Evolutionary conservation across 2,113 vertebrate species (phyloP).

Genomic region (Lamprologus ornatipinnis): DNA sequence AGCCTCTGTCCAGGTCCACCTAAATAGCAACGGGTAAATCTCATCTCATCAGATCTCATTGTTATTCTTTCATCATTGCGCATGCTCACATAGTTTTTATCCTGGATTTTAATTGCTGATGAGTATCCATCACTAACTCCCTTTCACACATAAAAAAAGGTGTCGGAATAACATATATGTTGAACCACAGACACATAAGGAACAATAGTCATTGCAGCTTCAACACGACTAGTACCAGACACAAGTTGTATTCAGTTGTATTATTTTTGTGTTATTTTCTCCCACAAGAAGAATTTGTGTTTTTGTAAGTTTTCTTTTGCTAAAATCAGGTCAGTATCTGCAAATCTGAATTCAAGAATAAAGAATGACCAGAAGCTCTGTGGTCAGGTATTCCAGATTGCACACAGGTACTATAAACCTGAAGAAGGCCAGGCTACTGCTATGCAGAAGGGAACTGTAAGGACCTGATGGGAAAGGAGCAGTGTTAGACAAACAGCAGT

Average conservation of each 20-base stretch:
- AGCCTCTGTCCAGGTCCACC: not conserved
- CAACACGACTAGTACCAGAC: not conserved
- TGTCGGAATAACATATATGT: not conserved
- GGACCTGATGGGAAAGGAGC: not conserved
- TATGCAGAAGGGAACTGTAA: not conserved
- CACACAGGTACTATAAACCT: not conserved
- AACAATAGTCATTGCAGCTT: not conserved
- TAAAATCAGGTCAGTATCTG: not conserved
- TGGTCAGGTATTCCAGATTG: not conserved
- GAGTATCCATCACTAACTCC: not conserved
- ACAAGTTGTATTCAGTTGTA: not conserved
- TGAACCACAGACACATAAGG: not conserved
- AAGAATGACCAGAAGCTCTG: not conserved
- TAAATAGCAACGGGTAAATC: not conserved
- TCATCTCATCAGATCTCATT: not conserved
- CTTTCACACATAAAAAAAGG: not conserved
- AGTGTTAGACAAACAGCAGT: conserved; percentile 49
- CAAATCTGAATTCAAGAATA: not conserved
- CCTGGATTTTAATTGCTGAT: not conserved
- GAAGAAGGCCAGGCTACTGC: not conserved
- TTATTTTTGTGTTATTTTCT: not conserved
- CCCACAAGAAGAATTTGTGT: not conserved
- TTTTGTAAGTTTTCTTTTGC: not conserved
- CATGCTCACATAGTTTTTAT: not conserved
- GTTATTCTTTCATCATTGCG: not conserved